Percentiles rank a stretch among this genome's conserved stretches.
phyloP scores from a whole-genome alignment of 1,140 invertebrate genomes.

The Hetaerina americana region DNA sequence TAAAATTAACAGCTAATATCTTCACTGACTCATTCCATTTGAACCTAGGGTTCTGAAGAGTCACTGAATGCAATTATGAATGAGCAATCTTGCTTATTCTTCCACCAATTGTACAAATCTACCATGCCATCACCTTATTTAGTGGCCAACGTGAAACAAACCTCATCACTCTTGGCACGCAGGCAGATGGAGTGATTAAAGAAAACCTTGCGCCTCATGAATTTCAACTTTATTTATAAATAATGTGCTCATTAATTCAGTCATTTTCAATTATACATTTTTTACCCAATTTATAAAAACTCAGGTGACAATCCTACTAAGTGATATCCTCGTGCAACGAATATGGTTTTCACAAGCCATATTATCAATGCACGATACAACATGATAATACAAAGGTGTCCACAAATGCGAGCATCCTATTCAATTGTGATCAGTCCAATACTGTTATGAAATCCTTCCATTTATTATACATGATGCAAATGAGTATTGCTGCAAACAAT shows the following conservation, averaged over 20 bases:
- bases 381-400: background rate
- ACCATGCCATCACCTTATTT: no score
- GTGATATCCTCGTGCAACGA: background rate
- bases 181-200: no score
- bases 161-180: no score
- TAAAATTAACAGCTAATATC: no score
- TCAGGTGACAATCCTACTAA: background rate
- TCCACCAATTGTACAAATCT: no score
- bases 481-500: background rate
- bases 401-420: background rate
- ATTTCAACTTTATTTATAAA: background rate
- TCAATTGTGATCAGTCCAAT: background rate
- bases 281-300: constrained; percentile 1
- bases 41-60: no score
- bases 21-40: no score
- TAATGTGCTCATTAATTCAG: background rate
- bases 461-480: background rate
- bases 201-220: no score
- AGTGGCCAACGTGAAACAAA: no score
- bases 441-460: background rate
- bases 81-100: no score
- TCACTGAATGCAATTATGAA: no score
- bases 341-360: background rate
- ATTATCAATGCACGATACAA: background rate
- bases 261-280: background rate